A percentile compares a stretch with the other conserved stretches of the same genome.
phyloP scores from a whole-genome alignment of 2,888 invertebrate genomes.

The Seira ritae region DNA sequence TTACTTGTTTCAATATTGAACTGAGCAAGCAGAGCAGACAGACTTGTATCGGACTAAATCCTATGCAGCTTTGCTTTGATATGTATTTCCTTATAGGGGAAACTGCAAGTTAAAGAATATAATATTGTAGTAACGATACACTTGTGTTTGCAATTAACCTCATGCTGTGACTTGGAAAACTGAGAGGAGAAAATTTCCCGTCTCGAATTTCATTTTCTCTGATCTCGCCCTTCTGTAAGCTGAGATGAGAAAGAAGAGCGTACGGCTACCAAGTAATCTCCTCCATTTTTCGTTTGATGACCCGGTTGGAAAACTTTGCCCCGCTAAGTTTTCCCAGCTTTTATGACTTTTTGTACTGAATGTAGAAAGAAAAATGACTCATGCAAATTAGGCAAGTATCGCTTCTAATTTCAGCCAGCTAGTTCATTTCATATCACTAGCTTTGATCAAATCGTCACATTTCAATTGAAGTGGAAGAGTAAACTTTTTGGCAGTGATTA shows the following conservation, averaged over 20 bases:
- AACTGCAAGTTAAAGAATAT: too few species aligned
- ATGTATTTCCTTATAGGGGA: not conserved
- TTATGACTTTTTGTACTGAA: not conserved
- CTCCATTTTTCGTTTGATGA: slow-evolving; percentile 13
- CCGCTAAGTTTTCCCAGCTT: not conserved
- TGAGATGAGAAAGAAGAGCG: slow-evolving; percentile 16
- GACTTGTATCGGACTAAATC: too few species aligned
- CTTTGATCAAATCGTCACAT: slow-evolving; percentile 39
- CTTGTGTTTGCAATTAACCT: slow-evolving; percentile 58
- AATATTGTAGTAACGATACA: slow-evolving; percentile 37
- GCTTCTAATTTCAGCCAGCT: not conserved
- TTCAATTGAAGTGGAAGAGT: slow-evolving; percentile 37
- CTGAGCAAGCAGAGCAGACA: too few species aligned
- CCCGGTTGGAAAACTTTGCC: not conserved
- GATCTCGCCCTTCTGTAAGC: slow-evolving; percentile 24
- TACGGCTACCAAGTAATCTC: not conserved
- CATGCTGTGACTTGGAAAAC: slow-evolving; percentile 58
- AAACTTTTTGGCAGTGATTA: slow-evolving; percentile 4
- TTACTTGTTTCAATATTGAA: not conserved
- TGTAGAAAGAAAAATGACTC: not conserved
- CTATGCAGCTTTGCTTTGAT: too few species aligned
- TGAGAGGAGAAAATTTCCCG: slow-evolving; percentile 49
- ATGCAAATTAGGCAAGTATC: slow-evolving; percentile 36
- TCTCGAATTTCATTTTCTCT: slow-evolving; percentile 35
- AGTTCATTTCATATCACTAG: not conserved